phyloP scores from a whole-genome alignment of 2,888 invertebrate genomes.

The Stegana nigrithorax region DNA sequence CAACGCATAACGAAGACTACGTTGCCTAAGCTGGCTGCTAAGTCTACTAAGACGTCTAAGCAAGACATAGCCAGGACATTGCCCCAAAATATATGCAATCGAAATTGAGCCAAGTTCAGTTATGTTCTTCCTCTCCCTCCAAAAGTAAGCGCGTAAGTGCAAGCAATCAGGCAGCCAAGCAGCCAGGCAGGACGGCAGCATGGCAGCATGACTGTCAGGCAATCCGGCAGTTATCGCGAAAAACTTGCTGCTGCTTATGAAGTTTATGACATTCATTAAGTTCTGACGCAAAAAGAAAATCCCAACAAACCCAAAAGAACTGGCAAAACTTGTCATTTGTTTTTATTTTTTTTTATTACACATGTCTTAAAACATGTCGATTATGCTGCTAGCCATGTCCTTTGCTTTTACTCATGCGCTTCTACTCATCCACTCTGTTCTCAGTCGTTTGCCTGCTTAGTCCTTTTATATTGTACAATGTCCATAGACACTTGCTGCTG shows the following conservation, averaged over 20 bases:
- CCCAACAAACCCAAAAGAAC: conserved; percentile 3
- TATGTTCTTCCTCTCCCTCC: conserved; percentile 23
- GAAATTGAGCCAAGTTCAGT: conserved; percentile 47
- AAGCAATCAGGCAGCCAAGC: no score
- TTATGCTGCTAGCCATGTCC: conserved; percentile 31
- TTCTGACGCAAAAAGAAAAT: conserved; percentile 28
- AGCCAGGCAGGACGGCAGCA: no score
- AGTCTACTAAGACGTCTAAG: conserved; percentile 3
- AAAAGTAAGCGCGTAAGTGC: no score
- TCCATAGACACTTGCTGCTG: no score
- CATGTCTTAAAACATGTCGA: conserved; percentile 36
- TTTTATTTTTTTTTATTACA: conserved; percentile 2
- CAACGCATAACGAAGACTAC: conserved; percentile 1
- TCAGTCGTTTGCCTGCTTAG: no score
- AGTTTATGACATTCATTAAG: conserved; percentile 53
- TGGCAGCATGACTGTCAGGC: no score
- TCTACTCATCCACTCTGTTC: no score
- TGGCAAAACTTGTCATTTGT: conserved; percentile 17
- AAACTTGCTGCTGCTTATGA: conserved; percentile 35
- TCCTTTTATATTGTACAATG: no score
- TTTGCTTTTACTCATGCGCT: no score
- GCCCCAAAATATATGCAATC: conserved; percentile 57
- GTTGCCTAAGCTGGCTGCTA: conserved; percentile 3
- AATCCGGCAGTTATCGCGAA: not conserved
- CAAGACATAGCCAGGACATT: conserved; percentile 46